phyloP scores from a whole-genome alignment of 2,113 vertebrate species.

The Neopipo cinnamomea region DNA sequence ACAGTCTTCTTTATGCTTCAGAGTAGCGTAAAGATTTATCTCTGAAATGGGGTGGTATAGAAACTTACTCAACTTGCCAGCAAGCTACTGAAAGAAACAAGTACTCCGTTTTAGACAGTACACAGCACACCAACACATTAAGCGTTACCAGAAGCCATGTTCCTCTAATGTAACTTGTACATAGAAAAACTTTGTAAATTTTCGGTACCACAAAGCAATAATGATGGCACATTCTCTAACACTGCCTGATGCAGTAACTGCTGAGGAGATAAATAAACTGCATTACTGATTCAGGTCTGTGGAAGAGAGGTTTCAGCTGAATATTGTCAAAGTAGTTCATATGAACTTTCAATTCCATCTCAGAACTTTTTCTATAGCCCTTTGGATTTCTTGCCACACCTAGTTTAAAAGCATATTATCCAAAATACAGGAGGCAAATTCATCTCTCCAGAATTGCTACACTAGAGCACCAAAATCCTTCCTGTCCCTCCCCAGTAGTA shows the following conservation, averaged over 20 bases:
- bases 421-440: neutral
- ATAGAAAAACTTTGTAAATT: neutral
- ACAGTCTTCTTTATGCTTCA: neutral
- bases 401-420: neutral
- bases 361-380: neutral
- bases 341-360: neutral
- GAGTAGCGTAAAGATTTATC: neutral
- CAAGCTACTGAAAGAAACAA: neutral
- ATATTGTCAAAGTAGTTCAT: neutral
- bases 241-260: neutral
- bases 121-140: neutral
- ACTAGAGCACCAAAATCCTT: neutral
- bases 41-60: neutral
- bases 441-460: neutral
- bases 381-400: neutral
- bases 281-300: neutral
- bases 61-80: neutral
- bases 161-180: neutral
- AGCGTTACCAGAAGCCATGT: neutral
- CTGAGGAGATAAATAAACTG: neutral
- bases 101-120: neutral
- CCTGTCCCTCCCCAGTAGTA: neutral
- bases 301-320: neutral
- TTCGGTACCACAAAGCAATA: neutral
- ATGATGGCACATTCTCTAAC: neutral